These are phyloP conservation scores for Myotis brandtii DNA, from an alignment of 2,113 vertebrate species.

Conservation along the genomic window DNA sequence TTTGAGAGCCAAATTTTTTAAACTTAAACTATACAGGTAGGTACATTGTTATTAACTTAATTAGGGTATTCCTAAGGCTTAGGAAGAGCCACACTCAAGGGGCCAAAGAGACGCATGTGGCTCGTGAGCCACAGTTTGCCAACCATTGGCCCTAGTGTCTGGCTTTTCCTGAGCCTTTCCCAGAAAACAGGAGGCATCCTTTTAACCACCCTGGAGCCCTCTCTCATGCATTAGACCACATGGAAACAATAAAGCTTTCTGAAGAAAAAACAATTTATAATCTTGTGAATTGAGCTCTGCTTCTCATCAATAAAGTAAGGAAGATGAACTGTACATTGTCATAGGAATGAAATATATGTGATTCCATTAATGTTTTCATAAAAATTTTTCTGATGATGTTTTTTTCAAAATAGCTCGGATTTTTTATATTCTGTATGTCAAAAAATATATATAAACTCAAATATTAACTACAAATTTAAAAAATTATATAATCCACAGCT, in stretches of 20 bases:
- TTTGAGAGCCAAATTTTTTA: too few relatives aligned
- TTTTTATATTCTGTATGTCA: background rate
- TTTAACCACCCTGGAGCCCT: background rate
- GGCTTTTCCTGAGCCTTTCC: background rate
- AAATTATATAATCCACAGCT: background rate
- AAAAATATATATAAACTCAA: background rate
- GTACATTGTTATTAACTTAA: too few relatives aligned
- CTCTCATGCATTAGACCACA: background rate
- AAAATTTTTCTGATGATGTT: slow-evolving; percentile 1
- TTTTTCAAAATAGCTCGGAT: slow-evolving; percentile 3
- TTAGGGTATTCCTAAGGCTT: too few relatives aligned
- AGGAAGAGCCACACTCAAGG: too few relatives aligned
- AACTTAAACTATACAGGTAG: too few relatives aligned
- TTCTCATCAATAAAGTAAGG: background rate
- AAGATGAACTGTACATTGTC: background rate
- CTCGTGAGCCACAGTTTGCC: too few relatives aligned
- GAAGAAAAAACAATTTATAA: background rate
- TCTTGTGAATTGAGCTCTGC: slow-evolving; percentile 1
- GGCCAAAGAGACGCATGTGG: too few relatives aligned
- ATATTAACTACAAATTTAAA: slow-evolving; percentile 22
- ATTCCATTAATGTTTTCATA: background rate
- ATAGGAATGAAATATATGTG: background rate
- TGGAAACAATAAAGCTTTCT: background rate
- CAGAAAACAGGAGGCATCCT: background rate
- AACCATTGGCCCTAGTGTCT: background rate